phyloP scores from a whole-genome alignment of 1,140 invertebrate genomes.

The Saccostrea echinata region DNA sequence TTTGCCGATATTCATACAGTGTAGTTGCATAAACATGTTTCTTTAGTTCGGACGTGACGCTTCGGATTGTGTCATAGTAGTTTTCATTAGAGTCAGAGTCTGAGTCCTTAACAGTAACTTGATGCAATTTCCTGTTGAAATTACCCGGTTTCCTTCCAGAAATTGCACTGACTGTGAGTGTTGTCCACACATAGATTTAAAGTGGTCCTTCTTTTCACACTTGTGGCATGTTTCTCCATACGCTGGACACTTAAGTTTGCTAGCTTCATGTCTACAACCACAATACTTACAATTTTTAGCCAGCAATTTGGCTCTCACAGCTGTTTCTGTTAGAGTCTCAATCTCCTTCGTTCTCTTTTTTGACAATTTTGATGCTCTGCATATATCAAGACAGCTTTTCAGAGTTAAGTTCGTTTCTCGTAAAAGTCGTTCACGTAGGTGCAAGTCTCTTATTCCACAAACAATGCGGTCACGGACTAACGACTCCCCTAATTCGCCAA shows the following conservation, averaged over 20 bases:
- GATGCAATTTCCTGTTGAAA: background rate
- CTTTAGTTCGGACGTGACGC: no score
- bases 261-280: background rate
- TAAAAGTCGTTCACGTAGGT: background rate
- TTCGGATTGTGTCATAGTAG: background rate
- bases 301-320: background rate
- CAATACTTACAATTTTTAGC: background rate
- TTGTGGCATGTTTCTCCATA: conserved; percentile 7
- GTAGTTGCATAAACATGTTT: no score
- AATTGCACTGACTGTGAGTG: background rate
- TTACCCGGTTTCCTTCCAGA: background rate
- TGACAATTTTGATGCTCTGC: background rate
- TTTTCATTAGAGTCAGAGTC: background rate
- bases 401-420: background rate
- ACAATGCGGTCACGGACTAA: background rate
- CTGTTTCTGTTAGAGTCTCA: background rate
- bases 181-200: background rate
- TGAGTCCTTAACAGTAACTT: background rate
- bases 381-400: background rate
- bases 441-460: background rate
- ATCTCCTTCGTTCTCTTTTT: background rate
- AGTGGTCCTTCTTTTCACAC: background rate
- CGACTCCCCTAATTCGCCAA: background rate
- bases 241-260: background rate
- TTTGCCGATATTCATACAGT: no score